Evolutionary conservation across 1,140 invertebrate species (phyloP).

Genomic region (Bombus difficillimus): DNA sequence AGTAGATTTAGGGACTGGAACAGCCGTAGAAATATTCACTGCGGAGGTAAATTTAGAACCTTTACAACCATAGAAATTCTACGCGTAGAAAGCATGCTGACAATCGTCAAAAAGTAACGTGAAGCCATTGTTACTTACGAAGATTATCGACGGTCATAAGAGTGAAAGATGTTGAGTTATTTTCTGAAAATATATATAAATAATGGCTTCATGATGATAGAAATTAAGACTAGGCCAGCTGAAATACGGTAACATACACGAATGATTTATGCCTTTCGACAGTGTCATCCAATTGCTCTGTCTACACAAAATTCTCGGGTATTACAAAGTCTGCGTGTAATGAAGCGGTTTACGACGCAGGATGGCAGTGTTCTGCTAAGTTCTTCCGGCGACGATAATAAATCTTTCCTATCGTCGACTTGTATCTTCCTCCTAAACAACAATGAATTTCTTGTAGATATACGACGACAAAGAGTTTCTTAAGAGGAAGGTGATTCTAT

Average conservation of each 20-base stretch:
- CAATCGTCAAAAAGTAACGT: background rate
- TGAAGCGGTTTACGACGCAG: background rate
- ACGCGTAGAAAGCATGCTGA: background rate
- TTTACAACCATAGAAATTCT: conserved; percentile 7
- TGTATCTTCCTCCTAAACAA: background rate
- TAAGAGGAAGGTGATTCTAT: background rate
- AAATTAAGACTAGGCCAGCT: too few relatives aligned
- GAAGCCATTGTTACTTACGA: background rate
- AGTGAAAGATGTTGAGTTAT: too few relatives aligned
- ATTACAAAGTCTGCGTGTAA: background rate
- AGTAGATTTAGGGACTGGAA: conserved; percentile 20
- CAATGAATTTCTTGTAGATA: background rate
- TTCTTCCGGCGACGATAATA: background rate
- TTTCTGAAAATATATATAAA: too few relatives aligned
- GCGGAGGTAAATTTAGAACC: background rate
- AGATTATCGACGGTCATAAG: background rate
- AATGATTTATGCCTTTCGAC: background rate
- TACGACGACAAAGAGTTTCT: background rate
- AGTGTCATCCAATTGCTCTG: background rate
- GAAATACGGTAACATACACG: background rate
- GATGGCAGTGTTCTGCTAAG: background rate
- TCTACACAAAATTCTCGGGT: background rate
- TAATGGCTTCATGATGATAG: too few relatives aligned
- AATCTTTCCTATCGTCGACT: background rate
- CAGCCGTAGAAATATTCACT: background rate